These are phyloP conservation scores for Strigamia transsilvanica DNA, from an alignment of 2,888 invertebrate genomes.

Conservation along the genomic window DNA sequence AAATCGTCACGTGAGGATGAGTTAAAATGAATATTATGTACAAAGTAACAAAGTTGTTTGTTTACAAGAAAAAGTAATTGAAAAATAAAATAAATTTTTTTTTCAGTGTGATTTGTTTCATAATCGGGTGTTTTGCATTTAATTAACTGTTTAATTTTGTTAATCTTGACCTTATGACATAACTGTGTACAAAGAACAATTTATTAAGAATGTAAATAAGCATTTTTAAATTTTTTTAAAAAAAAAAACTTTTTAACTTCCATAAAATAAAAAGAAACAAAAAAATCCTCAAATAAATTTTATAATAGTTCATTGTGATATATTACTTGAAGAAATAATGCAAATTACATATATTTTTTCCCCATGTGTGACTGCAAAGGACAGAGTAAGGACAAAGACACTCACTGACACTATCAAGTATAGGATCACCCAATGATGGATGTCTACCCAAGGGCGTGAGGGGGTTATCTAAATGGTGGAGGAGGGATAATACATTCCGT, in stretches of 20 bases:
- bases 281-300: not conserved
- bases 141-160: slow-evolving; percentile 19
- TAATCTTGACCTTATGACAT: slow-evolving; percentile 4
- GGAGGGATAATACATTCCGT: slow-evolving; percentile 39
- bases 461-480: slow-evolving; percentile 38
- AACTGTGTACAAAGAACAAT: not conserved
- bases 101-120: not conserved
- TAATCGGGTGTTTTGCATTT: not conserved
- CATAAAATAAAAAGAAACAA: not conserved
- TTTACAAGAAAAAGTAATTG: not conserved
- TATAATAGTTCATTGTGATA: not conserved
- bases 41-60: not conserved
- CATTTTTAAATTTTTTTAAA: slow-evolving; percentile 11
- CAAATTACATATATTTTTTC: slow-evolving; percentile 12
- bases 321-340: slow-evolving; percentile 5
- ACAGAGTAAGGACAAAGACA: slow-evolving; percentile 42
- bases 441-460: slow-evolving; percentile 41
- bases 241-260: not conserved
- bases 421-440: slow-evolving; percentile 38
- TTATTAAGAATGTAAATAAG: not conserved
- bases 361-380: not conserved
- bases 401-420: slow-evolving; percentile 32
- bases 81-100: no score
- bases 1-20: slow-evolving; percentile 9
- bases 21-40: not conserved